Conservation (phyloP, 2,113 vertebrate species). For the Misgurnus anguillicaudatus region DNA sequence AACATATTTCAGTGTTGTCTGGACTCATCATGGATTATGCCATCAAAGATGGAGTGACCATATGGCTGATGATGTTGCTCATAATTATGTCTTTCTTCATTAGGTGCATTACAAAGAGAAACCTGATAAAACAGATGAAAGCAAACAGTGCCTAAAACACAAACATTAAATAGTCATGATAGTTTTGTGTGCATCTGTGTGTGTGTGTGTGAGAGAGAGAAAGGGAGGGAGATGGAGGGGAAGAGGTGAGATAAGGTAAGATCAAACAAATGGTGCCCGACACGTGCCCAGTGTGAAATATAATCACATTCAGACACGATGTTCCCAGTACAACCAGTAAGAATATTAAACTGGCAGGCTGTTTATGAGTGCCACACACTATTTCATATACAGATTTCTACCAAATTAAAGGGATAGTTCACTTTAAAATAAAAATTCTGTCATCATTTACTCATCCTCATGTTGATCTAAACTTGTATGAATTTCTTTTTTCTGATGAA, state of each 20-base stretch:
- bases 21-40: background rate
- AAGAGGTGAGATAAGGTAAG: background rate
- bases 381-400: background rate
- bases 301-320: background rate
- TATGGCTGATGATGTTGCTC: constrained; percentile 22
- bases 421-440: too few relatives aligned
- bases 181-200: background rate
- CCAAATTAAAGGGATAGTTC: too few relatives aligned
- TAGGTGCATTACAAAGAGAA: constrained; percentile 8
- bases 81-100: constrained; percentile 11
- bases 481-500: too few relatives aligned
- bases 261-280: background rate
- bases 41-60: constrained; percentile 42
- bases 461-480: too few relatives aligned
- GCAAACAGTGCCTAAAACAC: background rate
- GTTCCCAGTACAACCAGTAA: background rate
- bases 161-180: background rate
- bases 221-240: constrained; percentile 11
- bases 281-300: background rate
- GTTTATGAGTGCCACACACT: background rate
- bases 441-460: too few relatives aligned
- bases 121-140: background rate
- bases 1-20: background rate
- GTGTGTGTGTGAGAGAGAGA: background rate
- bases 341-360: background rate